A percentile compares a stretch with the other conserved stretches of the same genome.
Conservation (phyloP, 2,888 invertebrate species). For the Pseudococcus jackbeardsleyi region DNA sequence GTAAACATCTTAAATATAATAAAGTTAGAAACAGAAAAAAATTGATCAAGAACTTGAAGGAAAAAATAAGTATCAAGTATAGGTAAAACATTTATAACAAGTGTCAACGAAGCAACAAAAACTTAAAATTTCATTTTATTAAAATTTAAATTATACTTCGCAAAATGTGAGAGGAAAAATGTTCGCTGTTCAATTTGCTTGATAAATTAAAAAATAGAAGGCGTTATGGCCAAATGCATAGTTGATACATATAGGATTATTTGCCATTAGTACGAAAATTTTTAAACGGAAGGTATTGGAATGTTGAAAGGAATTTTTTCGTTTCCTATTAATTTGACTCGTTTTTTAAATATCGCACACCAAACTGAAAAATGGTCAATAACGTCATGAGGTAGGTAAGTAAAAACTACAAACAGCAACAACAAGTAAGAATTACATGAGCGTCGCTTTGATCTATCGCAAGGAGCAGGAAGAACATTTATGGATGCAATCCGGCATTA, state of each 20-base stretch:
- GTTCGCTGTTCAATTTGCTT: background rate
- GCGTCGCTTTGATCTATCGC: too few relatives aligned
- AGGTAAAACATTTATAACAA: background rate
- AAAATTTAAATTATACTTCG: background rate
- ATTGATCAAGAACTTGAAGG: background rate
- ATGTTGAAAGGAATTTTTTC: slow-evolving; percentile 2
- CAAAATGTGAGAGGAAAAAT: background rate
- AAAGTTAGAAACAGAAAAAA: background rate
- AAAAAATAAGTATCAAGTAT: background rate
- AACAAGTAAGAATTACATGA: too few relatives aligned
- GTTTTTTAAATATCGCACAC: background rate
- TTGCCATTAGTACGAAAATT: background rate
- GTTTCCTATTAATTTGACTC: background rate
- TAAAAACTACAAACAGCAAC: too few relatives aligned
- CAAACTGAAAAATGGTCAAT: background rate
- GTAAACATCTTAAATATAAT: background rate
- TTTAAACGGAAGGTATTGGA: background rate
- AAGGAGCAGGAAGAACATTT: too few relatives aligned
- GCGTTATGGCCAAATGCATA: too few relatives aligned
- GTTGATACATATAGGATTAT: background rate
- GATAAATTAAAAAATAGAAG: background rate
- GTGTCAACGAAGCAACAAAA: background rate
- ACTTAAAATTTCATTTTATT: background rate
- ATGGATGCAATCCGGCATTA: too few relatives aligned
- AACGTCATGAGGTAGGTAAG: background rate